Base-by-base conservation (phyloP, 1,140 invertebrate species). In the Arctopsyche grandis region DNA sequence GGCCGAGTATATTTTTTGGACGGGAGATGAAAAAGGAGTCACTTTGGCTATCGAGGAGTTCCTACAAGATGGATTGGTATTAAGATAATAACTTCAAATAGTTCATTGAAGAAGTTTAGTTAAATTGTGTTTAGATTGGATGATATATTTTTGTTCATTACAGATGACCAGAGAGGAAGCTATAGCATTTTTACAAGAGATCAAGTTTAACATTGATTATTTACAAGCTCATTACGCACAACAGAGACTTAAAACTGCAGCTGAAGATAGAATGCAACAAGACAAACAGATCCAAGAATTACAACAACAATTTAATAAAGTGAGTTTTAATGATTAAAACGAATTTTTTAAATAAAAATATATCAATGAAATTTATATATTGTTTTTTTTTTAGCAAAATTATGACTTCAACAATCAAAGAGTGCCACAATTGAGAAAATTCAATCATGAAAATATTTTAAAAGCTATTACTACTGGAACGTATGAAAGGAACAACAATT, bases 1-100 rank as follows among this genome's bases (percentile, higher is more conserved):
- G 91, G 93, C 93, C 0, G 92, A 94, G 83, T 94, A 94, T 79
- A 91, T 94, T 0, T 93, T 93, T 83, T 93, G 92, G 91, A 94
- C 93, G 3, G 93, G 93, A 5, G 93, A 94, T 85, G 93, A 94
- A 83, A 90, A 91, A 58, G 92, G 93, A 0, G 93, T 94, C 0
- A 93, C 93, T 0, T 84, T 90, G 1, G 93, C 93, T 16, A 91
- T 94, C 46, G 92, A 94, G 83, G 92, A 94, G 80, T 91, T 94
- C 76, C 88, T 94, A 3, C 90, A 92, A 82, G 91, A 93, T 79
- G 92, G 92, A 80, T 84, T 93, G 89, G 93, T 94, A 86, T 38
- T 43, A 60, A 16, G 1, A n/a, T 77, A 69, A 38, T 44, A 16
- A n/a, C n/a, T n/a, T n/a, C n/a, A n/a, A 48, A 74, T 19, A 48